phyloP scores from a whole-genome alignment of 2,797 vertebrate species.

The Distichodus sexfasciatus region DNA sequence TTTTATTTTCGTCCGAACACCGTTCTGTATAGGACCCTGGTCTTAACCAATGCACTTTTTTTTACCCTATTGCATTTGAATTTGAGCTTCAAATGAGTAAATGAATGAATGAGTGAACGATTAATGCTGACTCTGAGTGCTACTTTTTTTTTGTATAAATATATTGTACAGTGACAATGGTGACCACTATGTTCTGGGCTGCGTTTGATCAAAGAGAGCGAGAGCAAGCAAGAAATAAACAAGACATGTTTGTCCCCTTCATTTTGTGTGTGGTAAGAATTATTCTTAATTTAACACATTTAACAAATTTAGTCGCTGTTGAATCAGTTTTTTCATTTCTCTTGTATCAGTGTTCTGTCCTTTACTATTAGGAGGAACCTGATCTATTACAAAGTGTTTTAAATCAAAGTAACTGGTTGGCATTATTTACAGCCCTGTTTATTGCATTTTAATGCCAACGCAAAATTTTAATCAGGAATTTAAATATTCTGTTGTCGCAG shows the following conservation, averaged over 20 bases:
- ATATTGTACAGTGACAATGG: constrained; percentile 69
- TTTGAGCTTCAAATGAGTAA: constrained; percentile 68
- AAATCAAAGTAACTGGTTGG: too few relatives aligned
- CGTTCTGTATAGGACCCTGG: constrained; percentile 76
- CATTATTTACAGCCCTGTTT: too few relatives aligned
- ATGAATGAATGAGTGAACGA: constrained; percentile 42
- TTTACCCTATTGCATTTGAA: constrained; percentile 80
- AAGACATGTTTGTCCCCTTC: constrained; percentile 18
- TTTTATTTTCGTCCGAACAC: constrained; percentile 61
- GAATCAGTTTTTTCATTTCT: too few relatives aligned
- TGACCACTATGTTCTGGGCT: constrained; percentile 67
- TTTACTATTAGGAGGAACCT: too few relatives aligned
- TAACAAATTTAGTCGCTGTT: too few relatives aligned
- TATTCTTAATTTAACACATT: background rate
- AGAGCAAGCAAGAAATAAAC: constrained; percentile 49
- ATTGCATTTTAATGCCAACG: too few relatives aligned
- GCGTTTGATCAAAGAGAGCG: constrained; percentile 37
- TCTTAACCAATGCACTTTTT: constrained; percentile 96
- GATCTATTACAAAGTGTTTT: too few relatives aligned
- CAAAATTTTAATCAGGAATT: too few relatives aligned
- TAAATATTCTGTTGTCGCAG: too few relatives aligned
- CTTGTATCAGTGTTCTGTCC: too few relatives aligned
- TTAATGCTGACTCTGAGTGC: constrained; percentile 60
- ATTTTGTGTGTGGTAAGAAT: background rate
- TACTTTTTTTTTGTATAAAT: constrained; percentile 69